Percentiles rank a stretch among this genome's conserved stretches.
Evolutionary conservation across 2,113 vertebrate genomes (phyloP).

Genomic region (Piaya cayana): DNA sequence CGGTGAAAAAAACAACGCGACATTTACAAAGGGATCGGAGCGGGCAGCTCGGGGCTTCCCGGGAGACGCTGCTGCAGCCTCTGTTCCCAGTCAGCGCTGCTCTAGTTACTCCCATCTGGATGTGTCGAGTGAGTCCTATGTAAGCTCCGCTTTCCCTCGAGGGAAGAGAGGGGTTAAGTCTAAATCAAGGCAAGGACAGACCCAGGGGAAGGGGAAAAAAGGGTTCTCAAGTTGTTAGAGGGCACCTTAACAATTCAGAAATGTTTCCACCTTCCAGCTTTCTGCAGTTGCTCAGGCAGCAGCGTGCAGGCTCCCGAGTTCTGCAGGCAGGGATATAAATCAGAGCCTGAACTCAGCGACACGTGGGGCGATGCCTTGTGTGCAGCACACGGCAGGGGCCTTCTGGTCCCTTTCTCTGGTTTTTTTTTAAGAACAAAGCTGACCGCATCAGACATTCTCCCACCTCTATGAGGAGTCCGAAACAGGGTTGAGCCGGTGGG

Average conservation of each 20-base stretch:
- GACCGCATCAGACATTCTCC: background rate
- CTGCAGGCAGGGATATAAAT: background rate
- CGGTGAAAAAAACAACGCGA: background rate
- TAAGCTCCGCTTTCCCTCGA: background rate
- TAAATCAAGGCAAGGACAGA: background rate
- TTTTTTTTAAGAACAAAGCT: background rate
- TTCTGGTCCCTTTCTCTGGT: background rate
- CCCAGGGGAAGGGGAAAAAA: background rate
- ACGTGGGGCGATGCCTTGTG: background rate
- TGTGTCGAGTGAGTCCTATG: background rate
- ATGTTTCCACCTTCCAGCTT: background rate
- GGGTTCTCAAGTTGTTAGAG: background rate
- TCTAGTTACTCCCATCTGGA: background rate
- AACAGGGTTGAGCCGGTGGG: background rate
- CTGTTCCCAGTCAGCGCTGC: background rate
- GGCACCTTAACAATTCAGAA: background rate
- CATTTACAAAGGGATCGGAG: slow-evolving; percentile 8
- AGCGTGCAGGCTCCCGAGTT: background rate
- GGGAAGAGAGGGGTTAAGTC: background rate
- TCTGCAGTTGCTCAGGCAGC: background rate
- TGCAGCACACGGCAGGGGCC: background rate
- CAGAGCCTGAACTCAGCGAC: background rate
- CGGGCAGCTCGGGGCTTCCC: background rate
- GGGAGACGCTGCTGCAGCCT: background rate
- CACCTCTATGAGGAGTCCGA: background rate